phyloP scores from a whole-genome alignment of 2,797 vertebrate genomes.

The Linurgus olivaceus region DNA sequence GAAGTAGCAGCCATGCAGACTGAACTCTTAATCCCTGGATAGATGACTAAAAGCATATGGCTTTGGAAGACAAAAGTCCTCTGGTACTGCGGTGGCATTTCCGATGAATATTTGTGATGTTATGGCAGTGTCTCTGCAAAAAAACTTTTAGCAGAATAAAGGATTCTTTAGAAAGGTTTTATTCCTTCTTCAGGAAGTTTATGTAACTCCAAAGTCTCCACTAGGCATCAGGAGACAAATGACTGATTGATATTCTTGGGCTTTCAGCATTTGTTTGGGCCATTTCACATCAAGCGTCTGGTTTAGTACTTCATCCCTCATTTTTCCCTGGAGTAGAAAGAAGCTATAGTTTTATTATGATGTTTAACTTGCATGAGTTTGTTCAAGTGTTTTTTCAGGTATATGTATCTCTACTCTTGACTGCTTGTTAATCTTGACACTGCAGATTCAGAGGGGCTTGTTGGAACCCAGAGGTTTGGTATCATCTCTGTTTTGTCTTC shows the following conservation, averaged over 20 bases:
- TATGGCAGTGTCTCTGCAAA: not conserved
- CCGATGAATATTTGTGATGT: not conserved
- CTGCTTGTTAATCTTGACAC: not conserved
- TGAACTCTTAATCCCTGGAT: not conserved
- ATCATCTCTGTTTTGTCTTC: not conserved
- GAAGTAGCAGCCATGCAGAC: not conserved
- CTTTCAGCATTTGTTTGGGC: not conserved
- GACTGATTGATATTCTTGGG: not conserved
- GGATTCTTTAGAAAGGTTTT: not conserved
- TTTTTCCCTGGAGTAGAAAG: not conserved
- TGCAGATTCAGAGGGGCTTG: not conserved
- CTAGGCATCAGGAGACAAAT: not conserved
- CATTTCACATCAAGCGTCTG: accelerated
- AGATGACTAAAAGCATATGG: not conserved
- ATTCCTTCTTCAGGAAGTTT: not conserved
- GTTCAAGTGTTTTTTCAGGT: not conserved
- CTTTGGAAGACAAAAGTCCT: not conserved
- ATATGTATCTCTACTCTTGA: not conserved
- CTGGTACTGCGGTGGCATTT: not conserved
- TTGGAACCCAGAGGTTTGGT: not conserved
- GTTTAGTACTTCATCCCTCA: not conserved
- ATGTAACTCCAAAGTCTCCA: not conserved
- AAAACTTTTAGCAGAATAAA: not conserved
- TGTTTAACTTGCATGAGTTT: not conserved
- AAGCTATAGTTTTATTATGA: not conserved